Percentiles rank a stretch among this genome's conserved stretches.
Evolutionary conservation across 2,797 vertebrate species (phyloP).

Genomic region (Oreonectes daqikongensis): DNA sequence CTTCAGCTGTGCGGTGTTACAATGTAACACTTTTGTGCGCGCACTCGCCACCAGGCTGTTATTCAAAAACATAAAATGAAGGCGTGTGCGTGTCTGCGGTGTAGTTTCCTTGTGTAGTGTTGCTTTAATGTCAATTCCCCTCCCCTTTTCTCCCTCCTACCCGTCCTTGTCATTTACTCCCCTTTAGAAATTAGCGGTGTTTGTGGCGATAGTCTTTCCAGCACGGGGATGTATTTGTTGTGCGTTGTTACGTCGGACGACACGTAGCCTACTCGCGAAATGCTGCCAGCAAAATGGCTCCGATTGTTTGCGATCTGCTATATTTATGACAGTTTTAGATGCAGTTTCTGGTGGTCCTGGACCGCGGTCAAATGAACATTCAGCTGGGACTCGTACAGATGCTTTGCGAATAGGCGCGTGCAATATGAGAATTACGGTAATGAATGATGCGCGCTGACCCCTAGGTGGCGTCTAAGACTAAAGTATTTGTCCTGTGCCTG

Average conservation of each 20-base stretch:
- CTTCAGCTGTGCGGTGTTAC: conserved; percentile 48
- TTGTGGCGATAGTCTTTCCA: conserved; percentile 22
- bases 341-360: conserved; percentile 29
- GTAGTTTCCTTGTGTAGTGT: conserved; percentile 81
- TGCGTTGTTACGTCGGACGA: neutral
- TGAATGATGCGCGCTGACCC: neutral
- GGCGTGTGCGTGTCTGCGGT: conserved; percentile 68
- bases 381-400: conserved; percentile 20
- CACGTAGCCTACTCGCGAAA: neutral
- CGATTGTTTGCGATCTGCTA: neutral
- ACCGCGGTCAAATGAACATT: conserved; percentile 48
- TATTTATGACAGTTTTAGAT: conserved; percentile 28
- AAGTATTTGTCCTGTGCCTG: neutral
- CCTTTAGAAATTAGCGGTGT: conserved; percentile 52
- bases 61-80: conserved; percentile 78
- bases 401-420: neutral
- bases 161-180: conserved; percentile 75
- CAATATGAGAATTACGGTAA: conserved; percentile 49
- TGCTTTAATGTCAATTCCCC: conserved; percentile 80
- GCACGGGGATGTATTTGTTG: neutral
- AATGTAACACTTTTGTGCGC: conserved; percentile 58
- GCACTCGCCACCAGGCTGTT: conserved; percentile 68
- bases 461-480: conserved; percentile 18
- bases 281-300: neutral
- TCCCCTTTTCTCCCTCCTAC: conserved; percentile 72